Base-by-base conservation (phyloP, 2,888 invertebrate genomes). In the Furcula furcula region DNA sequence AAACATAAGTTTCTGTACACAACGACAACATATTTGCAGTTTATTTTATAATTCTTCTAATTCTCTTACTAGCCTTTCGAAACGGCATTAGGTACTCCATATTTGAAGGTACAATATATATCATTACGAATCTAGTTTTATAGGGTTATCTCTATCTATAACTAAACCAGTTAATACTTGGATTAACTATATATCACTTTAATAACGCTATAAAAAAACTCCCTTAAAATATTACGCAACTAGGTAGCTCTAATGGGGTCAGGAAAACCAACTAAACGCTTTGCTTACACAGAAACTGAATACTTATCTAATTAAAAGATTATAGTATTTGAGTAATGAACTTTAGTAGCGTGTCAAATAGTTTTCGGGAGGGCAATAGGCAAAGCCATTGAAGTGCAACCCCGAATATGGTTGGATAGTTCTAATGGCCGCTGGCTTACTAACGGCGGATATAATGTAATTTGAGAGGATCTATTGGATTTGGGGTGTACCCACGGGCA, bases 381-480 rank as follows among this genome's bases (percentile, higher is more conserved):
- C 75, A 83, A 87, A 87, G 81, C 87, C 87, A 57, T 68, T 50
- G 61, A 87, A 87, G 76, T 87, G 87, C 83, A 68, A 71, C 76
- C 79, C 82, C 82, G 76, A 82, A 84, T 79, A 82, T 77, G 64
- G 69, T 76, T 76, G 76, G 76, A 74, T 83, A 81, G 80, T 71
- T 80, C 67, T 58, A 68, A 80, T 79, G 75, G 76, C 73, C 54
- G 72, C 52, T 69, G 69, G 74, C 70, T 73, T 76, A 76, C 58
- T 57, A 67, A 51, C 67, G 74, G 52, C 80, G 83, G 84, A 86
- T 86, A 82, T 69, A 46, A 30, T 39, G 85, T 81, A 86, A 87
- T 62, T 18, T 63, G 79, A 86, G 72, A 78, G 54, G 58, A 64
- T 66, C 69, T 73, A 72, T 74, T 68, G 66, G 73, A 76, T 78